These are phyloP conservation scores for Megaceryle alcyon DNA, from an alignment of 2,797 vertebrate genomes.

Conservation along the genomic window DNA sequence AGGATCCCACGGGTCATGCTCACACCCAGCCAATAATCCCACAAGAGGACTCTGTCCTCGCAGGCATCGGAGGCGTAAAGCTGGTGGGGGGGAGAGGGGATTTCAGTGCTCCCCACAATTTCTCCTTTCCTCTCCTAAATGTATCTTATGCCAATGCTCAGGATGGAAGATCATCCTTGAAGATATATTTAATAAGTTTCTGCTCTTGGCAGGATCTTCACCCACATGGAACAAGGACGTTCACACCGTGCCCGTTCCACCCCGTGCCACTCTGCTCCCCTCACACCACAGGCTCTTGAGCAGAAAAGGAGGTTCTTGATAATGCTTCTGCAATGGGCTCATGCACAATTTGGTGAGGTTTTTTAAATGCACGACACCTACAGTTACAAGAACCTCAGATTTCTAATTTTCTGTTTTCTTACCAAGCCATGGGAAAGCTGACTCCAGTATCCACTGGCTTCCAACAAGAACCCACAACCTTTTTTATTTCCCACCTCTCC, in stretches of 20 bases:
- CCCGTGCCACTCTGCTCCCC: accelerated
- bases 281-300: background rate
- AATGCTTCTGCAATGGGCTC: background rate
- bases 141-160: background rate
- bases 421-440: background rate
- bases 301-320: background rate
- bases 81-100: background rate
- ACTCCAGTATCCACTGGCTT: background rate
- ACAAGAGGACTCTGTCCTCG: background rate
- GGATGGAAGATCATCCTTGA: background rate
- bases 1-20: too few species aligned
- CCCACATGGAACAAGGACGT: background rate
- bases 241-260: accelerated
- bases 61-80: background rate
- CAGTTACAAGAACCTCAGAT: background rate
- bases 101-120: background rate
- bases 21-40: background rate
- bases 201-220: background rate
- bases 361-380: background rate
- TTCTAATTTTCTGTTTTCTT: background rate
- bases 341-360: background rate
- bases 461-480: background rate
- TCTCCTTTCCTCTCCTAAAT: background rate
- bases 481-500: too few species aligned
- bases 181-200: background rate